Base-by-base conservation (phyloP, 2,888 invertebrate species). In the Bellardia pandia region DNA sequence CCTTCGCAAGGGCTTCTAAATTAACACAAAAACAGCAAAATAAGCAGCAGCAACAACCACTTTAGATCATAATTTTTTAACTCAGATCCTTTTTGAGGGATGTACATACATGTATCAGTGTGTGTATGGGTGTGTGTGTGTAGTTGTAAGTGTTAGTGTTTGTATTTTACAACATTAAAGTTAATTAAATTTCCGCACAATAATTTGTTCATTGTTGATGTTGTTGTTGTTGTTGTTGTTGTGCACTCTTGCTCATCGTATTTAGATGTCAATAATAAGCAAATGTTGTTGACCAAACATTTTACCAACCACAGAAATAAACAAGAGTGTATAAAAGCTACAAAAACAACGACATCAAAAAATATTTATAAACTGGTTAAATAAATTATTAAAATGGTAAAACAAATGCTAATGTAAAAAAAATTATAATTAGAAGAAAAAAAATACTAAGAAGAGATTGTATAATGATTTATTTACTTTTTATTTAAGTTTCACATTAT, bases 101-200 rank as follows among this genome's bases (percentile, higher is more conserved):
- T 56, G 16, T 51, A 30, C 16, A 16, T 37, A 30, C 16, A 16
- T 37, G 37, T 30, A 60, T 14, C 51, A 14, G 16, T 71, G 16
- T 53, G 8, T 53, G 37, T 71, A n/a, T n/a, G n/a, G n/a, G 5
- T 51, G 51, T 23, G 23, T 33, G 33, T 3, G 16, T 71, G 37
- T 69, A 13, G 37, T n/a, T 71, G 6, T 53, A 37, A 7, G 40
- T 53, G 53, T 40, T 16, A 6, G 13, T 16, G 37, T 56, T 40
- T 48, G 9, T 58, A 30, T 30, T 53, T 42, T 48, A 40, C 62
- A 75, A 81, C 74, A 78, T 82, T 85, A 51, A 78, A 74, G 75
- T 82, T 85, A 82, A 82, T 87, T 85, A 82, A 87, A 79, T 75
- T 69, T 56, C 84, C 78, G 75, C 86, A 86, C 66, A 83, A 76